Conservation (phyloP, 2,797 vertebrate species). For the Aldrovandia affinis region DNA sequence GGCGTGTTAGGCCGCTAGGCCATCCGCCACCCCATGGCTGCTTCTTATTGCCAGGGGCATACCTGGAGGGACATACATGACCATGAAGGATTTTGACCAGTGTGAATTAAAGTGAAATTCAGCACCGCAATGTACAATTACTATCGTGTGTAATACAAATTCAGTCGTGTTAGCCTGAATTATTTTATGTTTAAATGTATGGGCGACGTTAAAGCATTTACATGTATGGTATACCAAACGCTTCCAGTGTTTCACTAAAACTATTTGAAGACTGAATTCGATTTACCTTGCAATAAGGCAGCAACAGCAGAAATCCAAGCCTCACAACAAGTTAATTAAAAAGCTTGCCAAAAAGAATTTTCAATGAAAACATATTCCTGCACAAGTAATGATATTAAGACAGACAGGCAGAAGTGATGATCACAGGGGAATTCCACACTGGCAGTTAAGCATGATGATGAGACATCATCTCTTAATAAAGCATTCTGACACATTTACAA, state of each 20-base stretch:
- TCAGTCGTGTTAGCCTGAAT: too few species aligned
- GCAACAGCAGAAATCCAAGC: neutral
- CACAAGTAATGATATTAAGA: neutral
- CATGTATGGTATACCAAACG: too few species aligned
- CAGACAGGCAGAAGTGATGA: conserved; percentile 1
- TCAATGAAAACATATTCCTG: neutral
- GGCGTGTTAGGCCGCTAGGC: too few species aligned
- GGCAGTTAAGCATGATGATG: conserved; percentile 10
- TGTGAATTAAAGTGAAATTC: too few species aligned
- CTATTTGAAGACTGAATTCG: neutral
- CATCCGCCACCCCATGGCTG: too few species aligned
- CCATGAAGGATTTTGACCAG: too few species aligned
- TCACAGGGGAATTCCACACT: neutral
- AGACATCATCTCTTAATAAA: neutral
- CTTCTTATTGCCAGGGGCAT: too few species aligned
- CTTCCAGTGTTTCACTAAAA: neutral
- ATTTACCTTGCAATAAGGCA: neutral
- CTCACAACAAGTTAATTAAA: neutral
- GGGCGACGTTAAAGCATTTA: too few species aligned
- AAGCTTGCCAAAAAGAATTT: neutral
- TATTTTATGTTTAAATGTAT: too few species aligned
- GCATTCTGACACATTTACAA: neutral
- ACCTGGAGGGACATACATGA: too few species aligned
- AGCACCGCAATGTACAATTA: too few species aligned
- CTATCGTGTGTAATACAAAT: too few species aligned